Base-by-base conservation (phyloP, 2,888 invertebrate species). In the Brenthis hecate region DNA sequence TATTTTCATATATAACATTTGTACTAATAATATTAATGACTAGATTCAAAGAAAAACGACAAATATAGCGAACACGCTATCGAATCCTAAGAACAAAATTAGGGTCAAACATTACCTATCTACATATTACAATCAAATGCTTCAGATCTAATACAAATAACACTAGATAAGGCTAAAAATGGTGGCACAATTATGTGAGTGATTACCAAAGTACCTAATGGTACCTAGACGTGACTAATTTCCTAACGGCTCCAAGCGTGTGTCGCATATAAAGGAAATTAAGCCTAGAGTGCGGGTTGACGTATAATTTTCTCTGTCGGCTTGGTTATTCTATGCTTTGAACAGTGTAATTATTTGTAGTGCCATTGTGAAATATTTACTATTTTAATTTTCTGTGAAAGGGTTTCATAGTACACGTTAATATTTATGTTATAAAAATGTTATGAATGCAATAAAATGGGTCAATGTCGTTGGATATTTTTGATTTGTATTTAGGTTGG, bases 181-280 rank as follows among this genome's bases (percentile, higher is more conserved):
- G 28, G 19, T 32, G 6, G 54, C 54, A 43, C 63, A 70, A 65
- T 68, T 66, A 69, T 69, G 23, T 64, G 48, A 57, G 71, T 71
- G 66, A 71, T 71, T 71, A 66, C 48, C 64, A 36, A 69, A 65
- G 71, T 66, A 69, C 60, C 60, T 71, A 69, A 69, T 69, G 62
- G 69, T 65, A 71, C 57, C 58, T 63, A 66, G 48, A 65, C 66
- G 72, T 72, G 72, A 71, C 66, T 72, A 72, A 72, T 72, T 70
- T 66, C 60, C 66, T 56, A 36, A 68, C 47, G 50, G 57, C 36
- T 54, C 62, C 56, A 47, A 65, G 56, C 69, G 72, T 61, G 72
- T 66, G 68, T 70, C 47, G 72, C 72, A 72, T 72, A 68, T 72
- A 72, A 71, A 72, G 72, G 66, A 70, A 68, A 72, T 68, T 70